Conservation (phyloP, 2,113 vertebrate genomes). For the Otis tarda region DNA sequence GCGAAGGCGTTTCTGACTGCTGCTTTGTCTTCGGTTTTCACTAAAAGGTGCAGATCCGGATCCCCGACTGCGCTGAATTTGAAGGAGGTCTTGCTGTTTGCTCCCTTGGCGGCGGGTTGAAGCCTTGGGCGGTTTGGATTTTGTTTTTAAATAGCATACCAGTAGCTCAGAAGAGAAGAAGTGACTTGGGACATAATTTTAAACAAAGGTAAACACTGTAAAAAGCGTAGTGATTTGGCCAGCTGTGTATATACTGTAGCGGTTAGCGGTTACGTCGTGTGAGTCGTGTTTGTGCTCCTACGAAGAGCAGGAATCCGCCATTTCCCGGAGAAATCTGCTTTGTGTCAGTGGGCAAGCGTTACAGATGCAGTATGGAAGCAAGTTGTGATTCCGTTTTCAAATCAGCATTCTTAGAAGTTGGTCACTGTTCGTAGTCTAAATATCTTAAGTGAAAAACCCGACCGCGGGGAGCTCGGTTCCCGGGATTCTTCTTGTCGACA, state of each 20-base stretch:
- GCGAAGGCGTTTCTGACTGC: not conserved
- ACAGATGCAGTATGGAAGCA: not conserved
- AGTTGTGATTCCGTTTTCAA: not conserved
- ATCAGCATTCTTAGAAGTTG: not conserved
- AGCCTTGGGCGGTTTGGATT: accelerated
- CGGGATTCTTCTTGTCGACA: not conserved
- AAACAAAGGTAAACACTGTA: not conserved
- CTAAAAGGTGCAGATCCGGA: not conserved
- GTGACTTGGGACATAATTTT: not conserved
- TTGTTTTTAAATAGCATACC: not conserved
- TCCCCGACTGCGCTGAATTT: not conserved
- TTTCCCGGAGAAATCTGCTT: not conserved
- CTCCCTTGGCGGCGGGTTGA: not conserved
- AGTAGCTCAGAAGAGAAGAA: not conserved
- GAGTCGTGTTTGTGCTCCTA: not conserved
- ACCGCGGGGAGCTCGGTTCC: not conserved
- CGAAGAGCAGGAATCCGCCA: not conserved
- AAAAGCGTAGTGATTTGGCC: not conserved
- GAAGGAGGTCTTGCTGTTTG: not conserved
- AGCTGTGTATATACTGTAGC: not conserved
- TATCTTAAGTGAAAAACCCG: not conserved
- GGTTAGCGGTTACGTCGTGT: not conserved
- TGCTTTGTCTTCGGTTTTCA: not conserved
- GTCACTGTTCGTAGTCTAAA: not conserved
- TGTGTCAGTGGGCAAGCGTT: not conserved